phyloP scores from a whole-genome alignment of 2,888 invertebrate species.

The Dendrolimus houi region DNA sequence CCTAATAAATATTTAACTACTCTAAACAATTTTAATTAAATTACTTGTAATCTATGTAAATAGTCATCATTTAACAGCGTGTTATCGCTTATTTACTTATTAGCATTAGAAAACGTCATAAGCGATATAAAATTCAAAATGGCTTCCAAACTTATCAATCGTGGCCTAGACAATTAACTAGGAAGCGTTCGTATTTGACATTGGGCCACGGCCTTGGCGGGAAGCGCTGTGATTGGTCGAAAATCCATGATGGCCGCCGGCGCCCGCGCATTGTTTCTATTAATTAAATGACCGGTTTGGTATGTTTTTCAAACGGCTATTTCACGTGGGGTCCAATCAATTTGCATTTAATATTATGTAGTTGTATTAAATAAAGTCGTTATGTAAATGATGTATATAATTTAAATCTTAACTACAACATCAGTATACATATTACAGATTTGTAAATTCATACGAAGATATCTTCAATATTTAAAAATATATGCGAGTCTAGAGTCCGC shows the following conservation, averaged over 20 bases:
- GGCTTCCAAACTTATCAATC: conserved; percentile 38
- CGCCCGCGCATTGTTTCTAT: conserved; percentile 61
- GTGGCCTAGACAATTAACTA: conserved; percentile 60
- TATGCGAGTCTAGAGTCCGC: too few relatives aligned
- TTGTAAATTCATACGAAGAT: too few relatives aligned
- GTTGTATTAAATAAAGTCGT: too few relatives aligned
- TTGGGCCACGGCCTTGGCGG: conserved; percentile 61
- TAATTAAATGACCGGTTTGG: conserved; percentile 68
- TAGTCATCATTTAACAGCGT: conserved; percentile 5
- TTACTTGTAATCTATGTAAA: too few relatives aligned
- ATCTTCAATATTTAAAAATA: too few relatives aligned
- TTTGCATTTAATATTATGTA: neutral
- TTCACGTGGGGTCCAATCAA: neutral
- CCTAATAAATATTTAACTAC: too few relatives aligned
- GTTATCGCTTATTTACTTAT: conserved; percentile 5
- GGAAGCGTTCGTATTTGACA: conserved; percentile 69
- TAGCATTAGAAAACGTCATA: conserved; percentile 14
- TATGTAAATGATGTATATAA: too few relatives aligned
- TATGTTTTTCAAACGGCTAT: conserved; percentile 32
- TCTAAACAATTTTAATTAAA: too few relatives aligned
- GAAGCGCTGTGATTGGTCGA: conserved; percentile 49
- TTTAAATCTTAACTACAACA: too few relatives aligned
- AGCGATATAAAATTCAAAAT: conserved; percentile 44
- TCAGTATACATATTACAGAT: too few relatives aligned
- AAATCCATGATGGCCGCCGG: conserved; percentile 52